These are phyloP conservation scores for Lepidurus couesii DNA, from an alignment of 1,140 invertebrate species.

Conservation along the genomic window DNA sequence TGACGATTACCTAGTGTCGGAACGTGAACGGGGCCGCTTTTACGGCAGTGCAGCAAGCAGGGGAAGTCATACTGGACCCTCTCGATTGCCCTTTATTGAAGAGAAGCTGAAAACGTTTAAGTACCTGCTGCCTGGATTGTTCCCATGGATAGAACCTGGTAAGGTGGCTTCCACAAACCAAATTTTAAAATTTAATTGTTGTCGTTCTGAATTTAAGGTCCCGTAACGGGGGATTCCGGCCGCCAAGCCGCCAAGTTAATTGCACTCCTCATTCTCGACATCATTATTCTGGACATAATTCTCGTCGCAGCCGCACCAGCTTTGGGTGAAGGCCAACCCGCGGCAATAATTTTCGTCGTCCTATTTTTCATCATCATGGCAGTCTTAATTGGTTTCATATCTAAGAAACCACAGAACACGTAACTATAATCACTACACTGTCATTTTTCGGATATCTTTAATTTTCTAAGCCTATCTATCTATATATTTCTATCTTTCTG, in stretches of 20 bases:
- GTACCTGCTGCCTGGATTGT: slow-evolving; percentile 74
- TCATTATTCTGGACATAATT: slow-evolving; percentile 74
- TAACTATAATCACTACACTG: slow-evolving; percentile 45
- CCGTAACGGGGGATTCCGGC: slow-evolving; percentile 71
- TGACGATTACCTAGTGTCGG: slow-evolving; percentile 24
- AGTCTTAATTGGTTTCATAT: slow-evolving; percentile 70
- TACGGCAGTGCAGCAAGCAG: slow-evolving; percentile 6
- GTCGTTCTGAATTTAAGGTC: slow-evolving; percentile 49
- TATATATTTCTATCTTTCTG: no score
- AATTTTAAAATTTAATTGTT: background rate
- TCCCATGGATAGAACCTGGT: slow-evolving; percentile 73
- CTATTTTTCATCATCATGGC: slow-evolving; percentile 69
- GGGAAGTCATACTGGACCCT: background rate
- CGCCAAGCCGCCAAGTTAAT: slow-evolving; percentile 82
- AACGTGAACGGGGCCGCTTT: slow-evolving; percentile 22
- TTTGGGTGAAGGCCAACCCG: slow-evolving; percentile 51
- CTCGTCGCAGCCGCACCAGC: slow-evolving; percentile 56
- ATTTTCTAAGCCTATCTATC: background rate
- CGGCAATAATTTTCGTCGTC: slow-evolving; percentile 61
- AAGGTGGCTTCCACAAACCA: background rate
- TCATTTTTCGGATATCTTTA: background rate
- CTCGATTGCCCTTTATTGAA: slow-evolving; percentile 20
- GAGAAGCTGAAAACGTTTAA: slow-evolving; percentile 57
- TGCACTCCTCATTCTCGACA: slow-evolving; percentile 70
- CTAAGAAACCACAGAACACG: slow-evolving; percentile 86